Percentiles rank a stretch among this genome's conserved stretches.
Evolutionary conservation across 2,113 vertebrate genomes (phyloP).

Genomic region (Dinomys branickii): DNA sequence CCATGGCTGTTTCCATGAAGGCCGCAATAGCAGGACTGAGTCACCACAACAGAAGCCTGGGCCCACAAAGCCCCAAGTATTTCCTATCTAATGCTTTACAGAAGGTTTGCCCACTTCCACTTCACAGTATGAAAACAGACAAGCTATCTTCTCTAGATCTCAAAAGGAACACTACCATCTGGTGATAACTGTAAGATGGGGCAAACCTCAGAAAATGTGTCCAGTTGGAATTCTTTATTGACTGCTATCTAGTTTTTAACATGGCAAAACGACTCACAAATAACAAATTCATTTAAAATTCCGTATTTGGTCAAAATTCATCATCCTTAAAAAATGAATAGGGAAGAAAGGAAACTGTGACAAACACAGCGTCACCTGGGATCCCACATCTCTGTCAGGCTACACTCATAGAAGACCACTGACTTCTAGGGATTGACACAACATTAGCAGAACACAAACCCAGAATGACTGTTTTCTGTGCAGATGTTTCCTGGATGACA

Average conservation of each 20-base stretch:
- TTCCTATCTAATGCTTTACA: background rate
- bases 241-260: background rate
- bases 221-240: background rate
- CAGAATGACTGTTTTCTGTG: background rate
- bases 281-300: background rate
- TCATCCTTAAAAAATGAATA: background rate
- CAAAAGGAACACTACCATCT: background rate
- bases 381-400: background rate
- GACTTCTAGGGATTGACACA: background rate
- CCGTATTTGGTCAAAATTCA: background rate
- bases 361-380: background rate
- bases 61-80: background rate
- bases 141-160: background rate
- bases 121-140: background rate
- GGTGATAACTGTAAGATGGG: background rate
- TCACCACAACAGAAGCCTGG: background rate
- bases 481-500: background rate
- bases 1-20: fast-evolving
- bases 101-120: background rate
- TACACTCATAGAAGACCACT: background rate
- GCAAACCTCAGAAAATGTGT: background rate
- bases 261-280: background rate
- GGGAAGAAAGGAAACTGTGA: background rate
- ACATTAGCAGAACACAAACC: background rate
- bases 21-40: background rate